A percentile compares a stretch with the other conserved stretches of the same genome.
Conservation (phyloP, 2,797 vertebrate species). For the Stomatorhinus walkeri region DNA sequence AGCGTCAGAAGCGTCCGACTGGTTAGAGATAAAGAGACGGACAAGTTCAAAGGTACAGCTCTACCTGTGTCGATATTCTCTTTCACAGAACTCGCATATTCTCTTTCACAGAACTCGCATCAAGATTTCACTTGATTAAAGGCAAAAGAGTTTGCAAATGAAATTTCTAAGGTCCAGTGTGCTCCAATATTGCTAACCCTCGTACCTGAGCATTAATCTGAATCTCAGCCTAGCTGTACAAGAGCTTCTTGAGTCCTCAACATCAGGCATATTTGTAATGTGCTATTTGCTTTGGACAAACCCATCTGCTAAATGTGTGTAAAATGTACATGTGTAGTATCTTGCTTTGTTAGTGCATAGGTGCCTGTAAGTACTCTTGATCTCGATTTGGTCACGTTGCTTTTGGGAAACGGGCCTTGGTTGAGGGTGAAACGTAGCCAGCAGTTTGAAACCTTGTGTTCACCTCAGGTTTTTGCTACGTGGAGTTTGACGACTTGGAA, state of each 20-base stretch:
- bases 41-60: constrained; percentile 91
- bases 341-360: neutral
- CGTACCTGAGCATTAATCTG: neutral
- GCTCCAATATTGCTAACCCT: neutral
- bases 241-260: neutral
- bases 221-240: neutral
- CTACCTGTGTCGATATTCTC: neutral
- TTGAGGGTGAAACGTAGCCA: neutral
- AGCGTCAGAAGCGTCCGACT: constrained; percentile 85
- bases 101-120: neutral
- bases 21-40: constrained; percentile 97
- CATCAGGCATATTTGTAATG: neutral
- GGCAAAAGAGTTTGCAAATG: neutral
- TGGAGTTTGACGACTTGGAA: constrained; percentile 95
- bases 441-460: neutral
- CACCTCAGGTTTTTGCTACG: constrained; percentile 91
- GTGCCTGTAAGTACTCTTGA: neutral
- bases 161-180: neutral
- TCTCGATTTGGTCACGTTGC: neutral
- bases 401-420: neutral
- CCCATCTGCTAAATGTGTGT: neutral
- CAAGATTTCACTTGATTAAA: neutral
- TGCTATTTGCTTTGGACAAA: neutral
- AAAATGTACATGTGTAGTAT: neutral
- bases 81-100: neutral